Evolutionary conservation across 2,113 vertebrate genomes (phyloP), one percentile per base, ranked within the genome.

Genomic region (Cyphomyrus plagiostoma): DNA sequence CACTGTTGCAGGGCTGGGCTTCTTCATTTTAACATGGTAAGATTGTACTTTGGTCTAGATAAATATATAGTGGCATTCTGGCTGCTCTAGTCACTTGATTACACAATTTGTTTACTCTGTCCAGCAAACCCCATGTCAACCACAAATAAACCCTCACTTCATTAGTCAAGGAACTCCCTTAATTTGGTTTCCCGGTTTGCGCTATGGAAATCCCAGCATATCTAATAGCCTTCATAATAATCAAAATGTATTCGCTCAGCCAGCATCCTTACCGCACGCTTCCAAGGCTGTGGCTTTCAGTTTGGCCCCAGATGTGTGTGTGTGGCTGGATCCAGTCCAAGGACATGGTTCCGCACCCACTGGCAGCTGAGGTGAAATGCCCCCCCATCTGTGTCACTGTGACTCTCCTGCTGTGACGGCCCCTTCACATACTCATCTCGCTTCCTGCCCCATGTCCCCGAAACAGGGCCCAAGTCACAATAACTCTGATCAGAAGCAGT

Each of bases 221-320:
- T 50, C 45, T 86, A 86, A 85, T n/a, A 46, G n/a, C 48, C 45
- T 86, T 86, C 83, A 49, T 86, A 86, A 86, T 86, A 86, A 85
- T 85, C 42, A 49, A 49, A 85, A 85, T 49, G 82, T 85, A 45
- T 49, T 85, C 42, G 6, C 9, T 4, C 0, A 10, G 83, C 48
- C 48, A 15, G 46, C 46, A 26, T 49, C 45, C 45, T 86, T 50
- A 26, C 74, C 74, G 2, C 74, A 39, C 15, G 19, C 74, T 80
- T 42, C 35, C 15, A 80, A 7, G 30, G 15, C 30, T 42, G 74
- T 80, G 74, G 35, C 30, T 80, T 80, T 6, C 4, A 39, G 35
- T 42, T 80, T 39, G 74, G 74, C 15, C 74, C 6, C 74, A 80
- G 74, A 17, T 80, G 74, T 80, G 30, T 77, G 70, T 39, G 35